Base-by-base conservation (phyloP, 2,888 invertebrate genomes). In the Morpho deidamia region DNA sequence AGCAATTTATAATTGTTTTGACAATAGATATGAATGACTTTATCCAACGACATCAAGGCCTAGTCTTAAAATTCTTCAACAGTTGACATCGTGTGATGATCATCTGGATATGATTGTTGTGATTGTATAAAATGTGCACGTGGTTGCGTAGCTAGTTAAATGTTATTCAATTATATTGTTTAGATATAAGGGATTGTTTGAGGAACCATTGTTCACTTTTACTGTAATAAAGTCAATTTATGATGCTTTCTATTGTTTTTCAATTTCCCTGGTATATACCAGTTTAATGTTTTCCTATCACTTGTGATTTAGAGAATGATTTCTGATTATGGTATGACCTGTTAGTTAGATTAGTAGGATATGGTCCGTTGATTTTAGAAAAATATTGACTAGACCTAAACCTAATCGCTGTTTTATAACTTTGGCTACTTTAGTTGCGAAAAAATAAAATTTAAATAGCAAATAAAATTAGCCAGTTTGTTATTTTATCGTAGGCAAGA, bases 201-300 rank as follows among this genome's bases (percentile, higher is more conserved):
- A 74, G 78, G 88, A 79, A 87, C 86, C 82, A 77, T 83, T 85
- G 87, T 88, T 86, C 86, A 83, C 87, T 75, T 68, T 68, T 74
- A 76, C 74, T 64, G 63, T 67, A 67, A 55, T 66, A 64, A 62
- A 65, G 53, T 63, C 61, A 61, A 51, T 66, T 56, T 56, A 60
- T 58, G 51, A 51, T 35, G 40, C 11, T 40, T 32, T 40, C 33
- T 40, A 12, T 12, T 48, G 37, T 41, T 34, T 34, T 40, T 37
- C 7, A 37, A 37, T 37, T 23, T 23, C 23, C 3, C 23, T 23
- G 1, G 4, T 23, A 2, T 2, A 23, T 23, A 5, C 5, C 23
- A 23, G 23, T 23, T 23, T 2, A 23, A 23, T 23, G 23, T 23
- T 23, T 23, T 1, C 23, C 23, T 23, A 5, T 3, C 5, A 23